phyloP scores from a whole-genome alignment of 53 echinoderm and acorn worm species.

The Mesocentrotus franciscanus region DNA sequence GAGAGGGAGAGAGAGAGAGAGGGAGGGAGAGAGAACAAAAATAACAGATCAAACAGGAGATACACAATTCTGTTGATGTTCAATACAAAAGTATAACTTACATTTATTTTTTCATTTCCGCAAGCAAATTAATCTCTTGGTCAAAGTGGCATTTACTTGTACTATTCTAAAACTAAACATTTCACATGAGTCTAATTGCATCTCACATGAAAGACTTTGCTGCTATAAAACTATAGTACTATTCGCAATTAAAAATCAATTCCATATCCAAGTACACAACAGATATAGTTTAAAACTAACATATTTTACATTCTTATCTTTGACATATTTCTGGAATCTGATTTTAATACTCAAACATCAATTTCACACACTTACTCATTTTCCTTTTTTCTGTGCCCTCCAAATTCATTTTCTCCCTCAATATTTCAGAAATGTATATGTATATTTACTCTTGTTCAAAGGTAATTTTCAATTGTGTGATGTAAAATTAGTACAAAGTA shows the following conservation, averaged over 20 bases:
- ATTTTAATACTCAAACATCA: background rate
- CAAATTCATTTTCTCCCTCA: too few species aligned
- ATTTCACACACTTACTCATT: background rate
- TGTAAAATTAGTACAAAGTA: too few species aligned
- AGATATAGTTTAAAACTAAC: background rate
- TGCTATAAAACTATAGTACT: background rate
- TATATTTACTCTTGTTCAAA: too few species aligned
- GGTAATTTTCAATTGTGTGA: too few species aligned
- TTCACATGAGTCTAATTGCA: background rate
- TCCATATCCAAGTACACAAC: background rate
- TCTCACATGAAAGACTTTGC: slow-evolving; percentile 21
- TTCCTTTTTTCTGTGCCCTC: too few species aligned
- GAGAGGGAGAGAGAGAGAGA: background rate
- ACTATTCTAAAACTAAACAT: background rate
- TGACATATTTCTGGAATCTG: background rate
- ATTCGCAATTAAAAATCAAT: background rate
- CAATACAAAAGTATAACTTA: slow-evolving; percentile 25
- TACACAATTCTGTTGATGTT: background rate
- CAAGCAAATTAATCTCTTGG: background rate
- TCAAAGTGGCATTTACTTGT: background rate
- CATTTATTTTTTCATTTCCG: background rate
- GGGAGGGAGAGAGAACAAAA: background rate
- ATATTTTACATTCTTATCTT: background rate
- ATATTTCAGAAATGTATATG: background rate
- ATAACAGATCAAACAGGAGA: background rate